Evolutionary conservation across 2,888 invertebrate genomes (phyloP).

Genomic region (Hartigia nigra): DNA sequence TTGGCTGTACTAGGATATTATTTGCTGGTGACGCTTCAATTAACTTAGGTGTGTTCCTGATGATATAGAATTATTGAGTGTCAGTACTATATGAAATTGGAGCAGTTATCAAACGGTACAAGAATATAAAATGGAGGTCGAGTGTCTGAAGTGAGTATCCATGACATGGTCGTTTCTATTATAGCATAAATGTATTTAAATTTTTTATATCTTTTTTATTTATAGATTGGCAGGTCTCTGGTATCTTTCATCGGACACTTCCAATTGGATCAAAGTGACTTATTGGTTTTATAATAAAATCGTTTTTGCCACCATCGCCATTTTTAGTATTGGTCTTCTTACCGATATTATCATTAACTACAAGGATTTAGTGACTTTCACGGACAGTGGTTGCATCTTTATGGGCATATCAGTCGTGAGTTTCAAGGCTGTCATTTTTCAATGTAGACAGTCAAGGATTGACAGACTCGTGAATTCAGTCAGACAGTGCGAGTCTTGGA

Average conservation of each 20-base stretch:
- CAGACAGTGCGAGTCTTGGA: not conserved
- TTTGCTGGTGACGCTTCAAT: not conserved
- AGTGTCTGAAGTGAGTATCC: not conserved
- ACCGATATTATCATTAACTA: constrained; percentile 38
- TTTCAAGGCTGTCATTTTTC: constrained; percentile 43
- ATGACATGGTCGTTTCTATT: not conserved
- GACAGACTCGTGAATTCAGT: not conserved
- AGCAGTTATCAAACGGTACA: not conserved
- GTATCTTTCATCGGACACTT: constrained; percentile 1
- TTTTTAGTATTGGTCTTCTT: constrained; percentile 38
- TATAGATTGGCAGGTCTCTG: not conserved
- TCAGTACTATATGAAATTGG: not conserved
- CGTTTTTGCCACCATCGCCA: constrained; percentile 30
- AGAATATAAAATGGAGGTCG: not conserved
- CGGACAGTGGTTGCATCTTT: constrained; percentile 50
- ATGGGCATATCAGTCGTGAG: constrained; percentile 45
- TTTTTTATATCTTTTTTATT: not conserved
- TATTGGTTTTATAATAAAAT: constrained; percentile 40
- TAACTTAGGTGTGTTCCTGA: not conserved
- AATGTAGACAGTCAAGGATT: constrained; percentile 7
- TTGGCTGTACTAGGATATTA: not conserved
- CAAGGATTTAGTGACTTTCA: constrained; percentile 39
- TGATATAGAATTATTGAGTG: not conserved
- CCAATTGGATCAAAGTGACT: constrained; percentile 8
- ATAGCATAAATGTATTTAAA: not conserved